Base-by-base conservation (phyloP, 2,113 vertebrate species). In the Donacobius atricapilla region DNA sequence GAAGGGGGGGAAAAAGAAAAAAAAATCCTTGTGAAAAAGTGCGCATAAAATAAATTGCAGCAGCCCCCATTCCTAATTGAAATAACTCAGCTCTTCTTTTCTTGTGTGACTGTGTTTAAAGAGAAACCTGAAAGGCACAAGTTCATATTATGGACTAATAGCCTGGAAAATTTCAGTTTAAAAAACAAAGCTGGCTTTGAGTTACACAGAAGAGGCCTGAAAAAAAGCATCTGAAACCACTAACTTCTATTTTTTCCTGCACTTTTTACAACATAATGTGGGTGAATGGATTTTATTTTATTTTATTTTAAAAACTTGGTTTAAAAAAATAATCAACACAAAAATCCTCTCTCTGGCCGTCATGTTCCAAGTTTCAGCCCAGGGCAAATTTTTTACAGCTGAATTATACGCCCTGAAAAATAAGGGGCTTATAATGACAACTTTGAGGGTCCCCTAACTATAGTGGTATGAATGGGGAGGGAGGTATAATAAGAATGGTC, bases 181-280 rank as follows among this genome's bases (percentile, higher is more conserved):
- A 96, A 97, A 97, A 97, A 97, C 97, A 98, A 97, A 97, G 95
- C 94, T 97, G 94, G 95, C 96, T 98, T 97, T 96, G 97, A 97
- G 96, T 97, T 97, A 96, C 91, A 88, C 56, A 94, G 92, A 90
- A 97, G 89, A 95, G 65, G 12, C 50, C 69, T 90, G 91, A 94
- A 95, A 94, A 90, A 90, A 87, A 76, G 78, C 83, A 87, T 94
- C 86, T 95, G 94, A 96, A 97, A 96, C 90, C 81, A 94, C 94
- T 70, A 95, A 86, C 75, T 97, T 95, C 82, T 92, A 76, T 83
- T 95, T 91, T 66, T 86, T 80, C 71, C 93, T 89, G 86, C 88
- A 93, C 75, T 86, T 95, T 97, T 96, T 89, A 79, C 83, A 94
- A 83, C 89, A 94, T 95, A 97, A 96, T 93, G 94, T 83, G 80